These are phyloP conservation scores for Daboia siamensis DNA, from an alignment of 2,113 vertebrate species.

Conservation along the genomic window DNA sequence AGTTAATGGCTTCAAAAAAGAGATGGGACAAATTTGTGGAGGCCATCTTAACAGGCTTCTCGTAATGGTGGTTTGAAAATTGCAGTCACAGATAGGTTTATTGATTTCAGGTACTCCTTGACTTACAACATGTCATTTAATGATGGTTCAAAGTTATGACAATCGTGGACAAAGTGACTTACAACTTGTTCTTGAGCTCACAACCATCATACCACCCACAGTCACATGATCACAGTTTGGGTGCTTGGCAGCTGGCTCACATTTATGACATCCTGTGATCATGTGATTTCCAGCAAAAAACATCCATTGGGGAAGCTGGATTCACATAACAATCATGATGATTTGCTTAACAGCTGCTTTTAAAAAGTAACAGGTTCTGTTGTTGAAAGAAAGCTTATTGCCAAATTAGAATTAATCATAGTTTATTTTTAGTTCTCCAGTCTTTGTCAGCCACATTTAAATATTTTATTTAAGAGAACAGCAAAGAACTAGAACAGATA, in stretches of 20 bases:
- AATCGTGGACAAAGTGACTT: neutral
- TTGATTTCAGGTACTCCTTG: neutral
- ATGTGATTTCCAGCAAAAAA: neutral
- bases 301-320: neutral
- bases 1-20: neutral
- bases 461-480: neutral
- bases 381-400: neutral
- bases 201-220: neutral
- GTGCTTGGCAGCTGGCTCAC: neutral
- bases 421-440: neutral
- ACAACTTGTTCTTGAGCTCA: neutral
- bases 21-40: neutral
- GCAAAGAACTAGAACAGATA: neutral
- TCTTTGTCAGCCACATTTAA: neutral
- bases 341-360: neutral
- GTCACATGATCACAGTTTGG: neutral
- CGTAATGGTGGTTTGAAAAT: neutral
- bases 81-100: neutral
- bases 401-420: neutral
- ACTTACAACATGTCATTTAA: too few species aligned
- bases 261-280: neutral
- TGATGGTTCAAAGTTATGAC: too few species aligned
- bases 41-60: neutral
- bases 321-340: neutral
- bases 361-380: neutral